Evolutionary conservation across 1,140 invertebrate genomes (phyloP).

Genomic region (Drosophila nebulosa): DNA sequence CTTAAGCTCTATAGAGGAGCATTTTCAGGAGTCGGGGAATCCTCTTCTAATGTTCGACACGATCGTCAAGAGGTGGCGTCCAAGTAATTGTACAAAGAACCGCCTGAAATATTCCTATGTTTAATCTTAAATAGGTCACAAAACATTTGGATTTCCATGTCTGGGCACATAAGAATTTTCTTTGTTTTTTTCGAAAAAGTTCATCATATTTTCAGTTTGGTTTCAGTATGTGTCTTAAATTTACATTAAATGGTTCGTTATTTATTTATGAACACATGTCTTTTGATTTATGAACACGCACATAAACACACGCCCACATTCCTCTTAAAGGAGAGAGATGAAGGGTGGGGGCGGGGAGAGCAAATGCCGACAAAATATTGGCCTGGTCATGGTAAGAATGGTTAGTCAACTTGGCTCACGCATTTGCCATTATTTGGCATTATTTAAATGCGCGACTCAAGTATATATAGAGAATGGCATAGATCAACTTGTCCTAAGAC

Average conservation of each 20-base stretch:
- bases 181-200: background rate
- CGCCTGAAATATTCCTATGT: no score
- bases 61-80: no score
- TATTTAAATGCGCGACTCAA: background rate
- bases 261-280: slow-evolving; percentile 40
- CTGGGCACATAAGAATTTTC: background rate
- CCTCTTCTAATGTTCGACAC: no score
- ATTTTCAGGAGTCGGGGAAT: no score
- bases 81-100: no score
- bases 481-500: slow-evolving; percentile 54
- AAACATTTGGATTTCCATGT: background rate
- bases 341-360: no score
- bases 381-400: slow-evolving; percentile 1
- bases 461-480: slow-evolving; percentile 11
- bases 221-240: slow-evolving; percentile 33
- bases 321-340: no score
- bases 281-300: slow-evolving; percentile 41
- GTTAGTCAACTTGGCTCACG: slow-evolving; percentile 3
- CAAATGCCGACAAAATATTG: background rate
- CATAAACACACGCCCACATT: background rate
- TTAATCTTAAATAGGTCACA: no score
- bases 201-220: slow-evolving; percentile 12
- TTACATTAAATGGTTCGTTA: slow-evolving; percentile 18
- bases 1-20: no score
- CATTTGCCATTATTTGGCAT: slow-evolving; percentile 7